phyloP scores from a whole-genome alignment of 2,797 vertebrate genomes.

The Eurystomus glaucurus region DNA sequence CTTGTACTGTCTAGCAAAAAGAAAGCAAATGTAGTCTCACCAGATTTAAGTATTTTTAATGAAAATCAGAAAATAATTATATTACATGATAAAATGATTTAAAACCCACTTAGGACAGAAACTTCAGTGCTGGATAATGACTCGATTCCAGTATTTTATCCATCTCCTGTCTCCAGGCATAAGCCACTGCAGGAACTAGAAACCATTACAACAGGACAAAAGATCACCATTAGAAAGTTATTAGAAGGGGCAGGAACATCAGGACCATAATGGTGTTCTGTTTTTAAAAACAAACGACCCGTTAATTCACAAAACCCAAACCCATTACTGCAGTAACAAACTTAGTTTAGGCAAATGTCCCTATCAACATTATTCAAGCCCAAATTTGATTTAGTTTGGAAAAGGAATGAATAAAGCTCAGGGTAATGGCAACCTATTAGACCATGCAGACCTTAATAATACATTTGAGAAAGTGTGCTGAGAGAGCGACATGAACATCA shows the following conservation, averaged over 20 bases:
- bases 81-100: constrained; percentile 52
- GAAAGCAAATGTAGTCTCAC: background rate
- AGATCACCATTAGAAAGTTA: constrained; percentile 75
- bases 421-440: constrained; percentile 69
- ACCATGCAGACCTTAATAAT: constrained; percentile 62
- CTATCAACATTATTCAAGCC: constrained; percentile 74
- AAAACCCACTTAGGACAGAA: constrained; percentile 43
- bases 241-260: constrained; percentile 69
- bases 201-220: constrained; percentile 72
- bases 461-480: constrained; percentile 56
- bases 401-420: constrained; percentile 65
- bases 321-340: constrained; percentile 66
- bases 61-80: constrained; percentile 52
- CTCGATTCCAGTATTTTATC: constrained; percentile 41
- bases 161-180: constrained; percentile 51
- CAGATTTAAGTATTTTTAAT: constrained; percentile 46
- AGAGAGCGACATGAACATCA: constrained; percentile 48
- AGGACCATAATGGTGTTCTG: constrained; percentile 61
- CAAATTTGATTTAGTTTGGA: constrained; percentile 79
- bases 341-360: constrained; percentile 68
- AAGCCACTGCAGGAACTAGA: constrained; percentile 60
- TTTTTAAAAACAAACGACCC: constrained; percentile 78
- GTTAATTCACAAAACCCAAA: constrained; percentile 78
- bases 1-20: background rate
- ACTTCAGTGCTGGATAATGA: constrained; percentile 35